A percentile compares a stretch with the other conserved stretches of the same genome.
Evolutionary conservation across 2,888 invertebrate species (phyloP).

Genomic region (Drosophila mayaguana): DNA sequence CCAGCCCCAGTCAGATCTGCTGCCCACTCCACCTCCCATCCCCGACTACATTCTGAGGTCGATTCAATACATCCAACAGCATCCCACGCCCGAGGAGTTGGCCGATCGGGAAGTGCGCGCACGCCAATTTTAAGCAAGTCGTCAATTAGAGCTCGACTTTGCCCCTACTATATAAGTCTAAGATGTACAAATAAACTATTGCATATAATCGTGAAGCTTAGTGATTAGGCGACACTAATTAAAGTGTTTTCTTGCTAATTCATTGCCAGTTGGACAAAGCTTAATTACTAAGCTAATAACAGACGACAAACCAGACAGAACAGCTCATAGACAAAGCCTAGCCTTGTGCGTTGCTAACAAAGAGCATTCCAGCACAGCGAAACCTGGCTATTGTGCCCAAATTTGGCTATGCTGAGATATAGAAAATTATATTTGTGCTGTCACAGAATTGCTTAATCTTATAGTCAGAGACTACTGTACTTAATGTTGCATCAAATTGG

Average conservation of each 20-base stretch:
- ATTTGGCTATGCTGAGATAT: background rate
- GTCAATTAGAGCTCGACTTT: conserved; percentile 15
- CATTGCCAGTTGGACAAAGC: conserved; percentile 31
- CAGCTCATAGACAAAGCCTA: conserved; percentile 26
- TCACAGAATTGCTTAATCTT: background rate
- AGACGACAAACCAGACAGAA: conserved; percentile 18
- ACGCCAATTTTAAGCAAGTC: conserved; percentile 52
- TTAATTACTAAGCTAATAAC: conserved; percentile 57
- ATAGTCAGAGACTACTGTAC: conserved; percentile 1
- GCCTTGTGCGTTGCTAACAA: conserved; percentile 14
- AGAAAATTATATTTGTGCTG: background rate
- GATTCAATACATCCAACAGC: conserved; percentile 69
- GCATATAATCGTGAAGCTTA: conserved; percentile 10
- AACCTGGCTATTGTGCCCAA: background rate
- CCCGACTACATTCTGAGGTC: conserved; percentile 74
- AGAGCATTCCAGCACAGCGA: conserved; percentile 26
- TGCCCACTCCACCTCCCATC: conserved; percentile 82
- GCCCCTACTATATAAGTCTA: conserved; percentile 11
- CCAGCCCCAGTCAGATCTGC: conserved; percentile 76
- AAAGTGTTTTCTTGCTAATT: conserved; percentile 51
- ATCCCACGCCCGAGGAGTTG: conserved; percentile 81
- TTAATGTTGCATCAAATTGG: conserved; percentile 8
- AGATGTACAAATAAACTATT: conserved; percentile 49
- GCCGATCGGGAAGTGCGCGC: conserved; percentile 70
- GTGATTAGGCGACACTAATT: conserved; percentile 42